Evolutionary conservation across 2,888 invertebrate genomes (phyloP).

Genomic region (Meghimatium bilineatum): DNA sequence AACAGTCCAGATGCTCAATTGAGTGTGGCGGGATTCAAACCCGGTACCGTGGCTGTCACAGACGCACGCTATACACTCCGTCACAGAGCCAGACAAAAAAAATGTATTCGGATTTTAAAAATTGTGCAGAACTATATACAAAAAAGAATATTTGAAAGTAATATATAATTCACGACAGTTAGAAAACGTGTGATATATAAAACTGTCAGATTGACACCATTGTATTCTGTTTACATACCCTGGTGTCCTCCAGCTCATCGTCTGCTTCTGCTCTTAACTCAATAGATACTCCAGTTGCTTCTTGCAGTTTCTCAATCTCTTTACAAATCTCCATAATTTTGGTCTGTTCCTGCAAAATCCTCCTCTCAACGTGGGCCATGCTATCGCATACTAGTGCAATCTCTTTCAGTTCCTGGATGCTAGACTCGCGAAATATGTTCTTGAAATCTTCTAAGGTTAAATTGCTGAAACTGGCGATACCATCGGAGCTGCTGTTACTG

Average conservation of each 20-base stretch:
- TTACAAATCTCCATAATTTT: not conserved
- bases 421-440: conserved; percentile 27
- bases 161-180: too few species aligned
- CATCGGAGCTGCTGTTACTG: conserved; percentile 57
- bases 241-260: conserved; percentile 35
- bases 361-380: conserved; percentile 26
- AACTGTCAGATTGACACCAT: not conserved
- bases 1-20: too few species aligned
- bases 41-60: too few species aligned
- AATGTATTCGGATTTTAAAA: too few species aligned
- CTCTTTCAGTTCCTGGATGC: conserved; percentile 42
- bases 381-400: conserved; percentile 35
- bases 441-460: conserved; percentile 61
- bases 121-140: too few species aligned
- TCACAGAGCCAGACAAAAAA: too few species aligned
- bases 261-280: conserved; percentile 10
- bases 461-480: conserved; percentile 58
- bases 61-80: too few species aligned
- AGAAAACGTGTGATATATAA: too few species aligned
- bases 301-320: conserved; percentile 30
- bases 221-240: conserved; percentile 26
- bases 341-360: conserved; percentile 21
- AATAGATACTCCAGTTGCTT: not conserved
- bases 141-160: too few species aligned
- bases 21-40: too few species aligned